A percentile compares a stretch with the other conserved stretches of the same genome.
phyloP scores from a whole-genome alignment of 2,797 vertebrate species.

The Rousettus madagascariensis region DNA sequence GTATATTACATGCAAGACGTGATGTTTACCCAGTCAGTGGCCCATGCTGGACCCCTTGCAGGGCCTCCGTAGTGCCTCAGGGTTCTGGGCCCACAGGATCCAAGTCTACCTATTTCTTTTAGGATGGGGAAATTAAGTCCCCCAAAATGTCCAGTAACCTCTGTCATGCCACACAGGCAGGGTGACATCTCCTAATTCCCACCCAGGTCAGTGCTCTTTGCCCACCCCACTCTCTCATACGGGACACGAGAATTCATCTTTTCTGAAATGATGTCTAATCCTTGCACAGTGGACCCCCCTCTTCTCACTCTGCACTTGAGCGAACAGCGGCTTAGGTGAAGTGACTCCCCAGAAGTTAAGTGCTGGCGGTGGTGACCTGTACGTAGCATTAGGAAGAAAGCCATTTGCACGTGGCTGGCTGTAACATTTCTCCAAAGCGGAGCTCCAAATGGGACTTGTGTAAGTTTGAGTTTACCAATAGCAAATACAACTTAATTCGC shows the following conservation, averaged over 20 bases:
- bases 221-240: no score
- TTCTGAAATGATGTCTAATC: background rate
- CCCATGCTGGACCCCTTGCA: background rate
- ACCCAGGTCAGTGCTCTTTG: background rate
- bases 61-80: background rate
- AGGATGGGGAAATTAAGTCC: background rate
- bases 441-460: background rate
- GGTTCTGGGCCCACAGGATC: background rate
- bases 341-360: no score
- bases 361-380: no score
- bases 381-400: background rate
- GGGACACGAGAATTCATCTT: background rate
- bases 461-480: background rate
- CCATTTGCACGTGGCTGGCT: fast-evolving
- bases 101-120: background rate
- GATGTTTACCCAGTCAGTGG: background rate
- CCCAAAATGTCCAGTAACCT: background rate
- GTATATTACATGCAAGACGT: background rate
- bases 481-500: background rate
- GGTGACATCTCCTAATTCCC: background rate
- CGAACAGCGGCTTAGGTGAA: background rate
- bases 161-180: background rate
- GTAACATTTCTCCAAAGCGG: background rate
- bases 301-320: background rate
- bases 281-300: no score